phyloP scores from a whole-genome alignment of 2,888 invertebrate species.

The Barypeithes pellucidus region DNA sequence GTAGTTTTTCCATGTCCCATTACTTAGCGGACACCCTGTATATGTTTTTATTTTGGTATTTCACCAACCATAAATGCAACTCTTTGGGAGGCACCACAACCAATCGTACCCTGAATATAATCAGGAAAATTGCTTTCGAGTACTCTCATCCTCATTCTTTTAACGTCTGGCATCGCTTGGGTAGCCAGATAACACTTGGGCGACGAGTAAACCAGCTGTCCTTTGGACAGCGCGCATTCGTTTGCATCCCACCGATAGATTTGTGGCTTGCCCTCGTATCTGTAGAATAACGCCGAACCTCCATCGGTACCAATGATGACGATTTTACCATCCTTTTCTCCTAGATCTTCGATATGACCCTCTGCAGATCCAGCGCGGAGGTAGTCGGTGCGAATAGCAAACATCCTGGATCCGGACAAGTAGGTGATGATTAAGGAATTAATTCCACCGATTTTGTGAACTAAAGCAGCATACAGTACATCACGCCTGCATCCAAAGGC shows the following conservation, averaged over 20 bases:
- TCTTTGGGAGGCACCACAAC: constrained; percentile 71
- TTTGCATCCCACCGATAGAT: constrained; percentile 77
- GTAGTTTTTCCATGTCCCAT: no score
- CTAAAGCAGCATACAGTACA: constrained; percentile 75
- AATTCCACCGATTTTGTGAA: constrained; percentile 72
- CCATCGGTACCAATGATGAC: constrained; percentile 77
- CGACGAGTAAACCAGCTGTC: constrained; percentile 74
- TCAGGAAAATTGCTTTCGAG: constrained; percentile 80
- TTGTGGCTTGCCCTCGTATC: constrained; percentile 76
- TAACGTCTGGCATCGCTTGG: constrained; percentile 76
- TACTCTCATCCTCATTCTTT: constrained; percentile 74
- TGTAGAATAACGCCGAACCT: constrained; percentile 75
- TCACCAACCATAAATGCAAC: constrained; percentile 39
- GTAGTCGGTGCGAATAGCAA: constrained; percentile 74
- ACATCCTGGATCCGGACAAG: constrained; percentile 73
- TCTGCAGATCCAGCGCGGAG: constrained; percentile 73
- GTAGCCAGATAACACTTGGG: constrained; percentile 76
- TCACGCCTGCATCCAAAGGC: constrained; percentile 68
- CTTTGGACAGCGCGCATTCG: constrained; percentile 69
- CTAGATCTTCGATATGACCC: constrained; percentile 75
- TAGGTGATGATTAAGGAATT: constrained; percentile 74
- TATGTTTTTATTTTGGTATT: constrained; percentile 13
- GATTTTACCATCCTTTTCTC: constrained; percentile 72
- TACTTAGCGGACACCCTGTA: no score
- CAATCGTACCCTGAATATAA: constrained; percentile 75